Evolutionary conservation across 2,888 invertebrate species (phyloP), one percentile per base, ranked within the genome.

Genomic region (Epinotia bilunana): DNA sequence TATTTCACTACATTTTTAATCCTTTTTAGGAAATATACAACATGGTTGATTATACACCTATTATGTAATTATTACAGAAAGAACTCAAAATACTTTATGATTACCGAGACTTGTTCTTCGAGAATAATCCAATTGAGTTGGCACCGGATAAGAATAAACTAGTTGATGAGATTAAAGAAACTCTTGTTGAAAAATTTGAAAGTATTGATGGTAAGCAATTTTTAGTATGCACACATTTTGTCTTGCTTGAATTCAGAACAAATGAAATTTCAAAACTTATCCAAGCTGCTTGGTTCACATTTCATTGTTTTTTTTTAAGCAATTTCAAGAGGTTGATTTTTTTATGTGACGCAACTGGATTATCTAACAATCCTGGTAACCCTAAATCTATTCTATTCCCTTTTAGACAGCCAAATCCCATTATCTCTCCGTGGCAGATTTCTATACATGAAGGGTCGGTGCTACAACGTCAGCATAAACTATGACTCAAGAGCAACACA

Each of bases 31-130:
- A 2, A 20, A 20, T 1, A 20, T 20, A 20, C 20, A 20, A 20
- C 20, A 20, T 20, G 1, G 20, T 20, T 20, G 20, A 20, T 20
- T 20, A 20, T 20, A 20, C 20, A 20, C 20, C 20, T 20, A 20
- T 28, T 28, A 28, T 28, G 1, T 39, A 39, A 9, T 9, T 77
- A 79, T 94, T 95, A 65, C 88, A 97, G 97, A 94, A 95, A 81
- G 95, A 95, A 79, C 96, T 97, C 0, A 91, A 95, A 77, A 91
- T 95, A 0, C 87, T 97, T 64, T 97, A 96, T 86, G 83, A 91
- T 46, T 97, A 95, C 87, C 95, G 97, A 81, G 97, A 98, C 88
- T 95, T 96, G 83, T 98, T 97, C 89, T 97, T 97, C 91, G 97
- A 97, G 84, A 95, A 95, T 78, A 96, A 97, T 89, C 91, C 95